Percentiles rank a stretch among this genome's conserved stretches.
Conservation (phyloP, 2,797 vertebrate species). For the Benthosema pterotum region DNA sequence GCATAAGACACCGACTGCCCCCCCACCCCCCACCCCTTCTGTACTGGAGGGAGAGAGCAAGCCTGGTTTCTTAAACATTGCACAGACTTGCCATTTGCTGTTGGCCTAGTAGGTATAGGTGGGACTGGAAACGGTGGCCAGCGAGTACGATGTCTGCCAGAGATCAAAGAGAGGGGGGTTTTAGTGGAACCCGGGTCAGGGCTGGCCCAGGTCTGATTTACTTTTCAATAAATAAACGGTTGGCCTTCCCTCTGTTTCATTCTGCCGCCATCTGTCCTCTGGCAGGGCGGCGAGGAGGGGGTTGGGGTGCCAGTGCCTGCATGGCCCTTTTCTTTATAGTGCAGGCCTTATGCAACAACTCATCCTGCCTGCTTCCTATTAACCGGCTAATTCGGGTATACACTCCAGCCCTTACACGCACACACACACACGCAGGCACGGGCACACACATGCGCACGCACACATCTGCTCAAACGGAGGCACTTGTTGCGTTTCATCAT, state of each 20-base stretch:
- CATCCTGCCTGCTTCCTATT: slow-evolving; percentile 63
- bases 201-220: slow-evolving; percentile 48
- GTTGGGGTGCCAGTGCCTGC: slow-evolving; percentile 35
- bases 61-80: slow-evolving; percentile 46
- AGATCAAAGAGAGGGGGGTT: slow-evolving; percentile 55
- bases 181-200: slow-evolving; percentile 14
- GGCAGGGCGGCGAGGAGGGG: slow-evolving; percentile 36
- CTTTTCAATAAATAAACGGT: slow-evolving; percentile 64
- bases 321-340: slow-evolving; percentile 22
- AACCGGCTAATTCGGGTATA: slow-evolving; percentile 33
- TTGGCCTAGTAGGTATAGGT: slow-evolving; percentile 37
- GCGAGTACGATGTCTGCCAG: slow-evolving; percentile 18
- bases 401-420: slow-evolving; percentile 37
- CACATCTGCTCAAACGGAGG: slow-evolving; percentile 64
- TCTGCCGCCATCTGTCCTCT: slow-evolving; percentile 67
- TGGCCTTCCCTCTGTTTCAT: slow-evolving; percentile 42
- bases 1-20: not conserved
- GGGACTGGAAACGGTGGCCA: slow-evolving; percentile 42
- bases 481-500: slow-evolving; percentile 57
- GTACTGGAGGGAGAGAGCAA: slow-evolving; percentile 10
- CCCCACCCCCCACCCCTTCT: slow-evolving; percentile 14
- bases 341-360: slow-evolving; percentile 60
- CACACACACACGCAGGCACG: slow-evolving; percentile 58
- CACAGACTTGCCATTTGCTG: slow-evolving; percentile 48
- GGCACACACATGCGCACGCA: slow-evolving; percentile 48